A percentile compares a stretch with the other conserved stretches of the same genome.
phyloP scores from a whole-genome alignment of 2,113 vertebrate species.

The Pseudopipra pipra region DNA sequence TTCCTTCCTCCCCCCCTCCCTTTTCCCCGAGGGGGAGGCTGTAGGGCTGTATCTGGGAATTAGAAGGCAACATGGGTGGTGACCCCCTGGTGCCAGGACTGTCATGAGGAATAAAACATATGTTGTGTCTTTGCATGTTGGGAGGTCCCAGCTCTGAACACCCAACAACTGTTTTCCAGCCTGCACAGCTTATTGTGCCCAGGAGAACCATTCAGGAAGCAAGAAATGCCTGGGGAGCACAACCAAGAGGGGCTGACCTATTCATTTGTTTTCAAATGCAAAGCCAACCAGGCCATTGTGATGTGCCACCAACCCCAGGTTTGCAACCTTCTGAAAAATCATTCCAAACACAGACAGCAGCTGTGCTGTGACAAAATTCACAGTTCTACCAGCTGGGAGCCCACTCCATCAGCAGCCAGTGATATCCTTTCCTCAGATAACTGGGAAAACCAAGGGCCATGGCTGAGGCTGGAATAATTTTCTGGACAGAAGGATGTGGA shows the following conservation, averaged over 20 bases:
- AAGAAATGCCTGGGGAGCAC: neutral
- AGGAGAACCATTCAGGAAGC: conserved; percentile 25
- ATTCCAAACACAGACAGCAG: neutral
- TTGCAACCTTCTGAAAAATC: neutral
- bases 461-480: neutral
- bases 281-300: neutral
- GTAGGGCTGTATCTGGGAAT: conserved; percentile 2
- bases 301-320: neutral
- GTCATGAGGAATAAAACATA: conserved; percentile 61
- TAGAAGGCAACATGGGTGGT: conserved; percentile 29
- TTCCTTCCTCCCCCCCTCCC: conserved; percentile 7
- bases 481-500: neutral
- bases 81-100: conserved; percentile 28
- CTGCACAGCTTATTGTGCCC: neutral
- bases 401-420: neutral
- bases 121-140: conserved; percentile 33
- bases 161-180: conserved; percentile 44
- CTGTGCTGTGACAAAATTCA: neutral
- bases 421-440: neutral
- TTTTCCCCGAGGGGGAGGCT: neutral
- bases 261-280: neutral
- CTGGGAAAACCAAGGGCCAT: neutral
- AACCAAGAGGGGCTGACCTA: neutral
- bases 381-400: neutral
- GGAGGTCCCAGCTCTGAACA: conserved; percentile 50